A percentile compares a stretch with the other conserved stretches of the same genome.
Conservation (phyloP, 2,888 invertebrate species). For the Parthenolecanium corni region DNA sequence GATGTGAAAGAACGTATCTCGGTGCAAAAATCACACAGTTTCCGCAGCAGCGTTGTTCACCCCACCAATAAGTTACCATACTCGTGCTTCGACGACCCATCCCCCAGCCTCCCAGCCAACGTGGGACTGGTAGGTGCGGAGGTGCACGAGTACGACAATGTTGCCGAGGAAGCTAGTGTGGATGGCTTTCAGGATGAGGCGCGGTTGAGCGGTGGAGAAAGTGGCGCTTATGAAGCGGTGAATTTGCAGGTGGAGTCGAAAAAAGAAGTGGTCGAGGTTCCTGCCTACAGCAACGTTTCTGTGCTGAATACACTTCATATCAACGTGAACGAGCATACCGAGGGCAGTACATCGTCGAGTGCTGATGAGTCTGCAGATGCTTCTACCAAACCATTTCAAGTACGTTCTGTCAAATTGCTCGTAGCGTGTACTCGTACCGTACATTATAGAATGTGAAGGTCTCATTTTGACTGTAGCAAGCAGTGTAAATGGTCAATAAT, state of each 20-base stretch:
- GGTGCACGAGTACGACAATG: background rate
- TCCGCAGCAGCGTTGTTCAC: constrained; percentile 42
- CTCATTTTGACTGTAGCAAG: too few relatives aligned
- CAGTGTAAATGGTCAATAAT: too few relatives aligned
- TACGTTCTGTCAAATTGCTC: too few relatives aligned
- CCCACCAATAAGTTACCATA: constrained; percentile 29
- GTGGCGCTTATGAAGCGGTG: background rate
- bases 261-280: too few relatives aligned
- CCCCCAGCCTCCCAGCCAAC: constrained; percentile 20
- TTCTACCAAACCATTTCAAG: too few relatives aligned
- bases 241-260: background rate
- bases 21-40: constrained; percentile 60
- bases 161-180: background rate
- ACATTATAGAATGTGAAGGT: too few relatives aligned
- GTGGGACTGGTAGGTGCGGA: background rate
- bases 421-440: too few relatives aligned
- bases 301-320: background rate
- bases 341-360: too few relatives aligned
- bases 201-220: background rate
- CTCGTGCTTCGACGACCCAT: constrained; percentile 16
- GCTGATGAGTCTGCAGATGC: too few relatives aligned
- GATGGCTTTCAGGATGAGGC: background rate
- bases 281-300: background rate
- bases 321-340: background rate
- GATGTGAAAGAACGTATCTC: background rate